Percentiles rank a stretch among this genome's conserved stretches.
Evolutionary conservation across 1,140 invertebrate species (phyloP).

Genomic region (Macrosteles quadrilineatus): DNA sequence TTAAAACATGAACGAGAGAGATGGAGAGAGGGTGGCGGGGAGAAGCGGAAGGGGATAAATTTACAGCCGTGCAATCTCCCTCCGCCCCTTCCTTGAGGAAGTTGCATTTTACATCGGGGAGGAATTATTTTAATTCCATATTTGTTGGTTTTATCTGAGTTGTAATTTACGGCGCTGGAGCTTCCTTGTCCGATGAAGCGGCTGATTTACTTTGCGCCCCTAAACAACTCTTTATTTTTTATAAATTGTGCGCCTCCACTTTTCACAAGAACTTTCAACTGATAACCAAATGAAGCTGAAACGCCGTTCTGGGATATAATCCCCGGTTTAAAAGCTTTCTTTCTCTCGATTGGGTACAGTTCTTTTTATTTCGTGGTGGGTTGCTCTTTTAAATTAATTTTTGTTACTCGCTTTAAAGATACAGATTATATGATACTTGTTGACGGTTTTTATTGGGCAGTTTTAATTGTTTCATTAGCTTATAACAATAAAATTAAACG

Average conservation of each 20-base stretch:
- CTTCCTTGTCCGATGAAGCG: conserved; percentile 10
- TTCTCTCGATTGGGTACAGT: too few relatives aligned
- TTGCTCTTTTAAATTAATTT: too few relatives aligned
- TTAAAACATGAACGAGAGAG: conserved; percentile 26
- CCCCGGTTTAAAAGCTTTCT: neutral
- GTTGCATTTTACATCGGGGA: conserved; percentile 40
- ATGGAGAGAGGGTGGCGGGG: neutral
- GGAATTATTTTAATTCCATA: conserved; percentile 41
- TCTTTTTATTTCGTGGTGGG: too few relatives aligned
- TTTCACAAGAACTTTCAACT: neutral
- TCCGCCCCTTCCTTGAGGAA: conserved; percentile 32
- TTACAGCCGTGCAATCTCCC: conserved; percentile 29
- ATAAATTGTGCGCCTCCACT: conserved; percentile 7
- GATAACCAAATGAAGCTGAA: conserved; percentile 16
- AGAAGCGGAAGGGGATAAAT: conserved; percentile 11
- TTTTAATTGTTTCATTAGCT: too few relatives aligned
- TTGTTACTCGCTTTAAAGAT: too few relatives aligned
- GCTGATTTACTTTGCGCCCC: conserved; percentile 15
- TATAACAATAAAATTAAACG: too few relatives aligned
- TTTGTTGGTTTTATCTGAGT: conserved; percentile 38
- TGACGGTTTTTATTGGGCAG: too few relatives aligned
- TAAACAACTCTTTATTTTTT: conserved; percentile 24
- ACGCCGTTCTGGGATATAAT: neutral
- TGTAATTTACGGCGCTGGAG: conserved; percentile 15
- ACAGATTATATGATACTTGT: too few relatives aligned